Evolutionary conservation across 2,888 invertebrate species (phyloP).

Genomic region (Eristalinus sepulchralis): DNA sequence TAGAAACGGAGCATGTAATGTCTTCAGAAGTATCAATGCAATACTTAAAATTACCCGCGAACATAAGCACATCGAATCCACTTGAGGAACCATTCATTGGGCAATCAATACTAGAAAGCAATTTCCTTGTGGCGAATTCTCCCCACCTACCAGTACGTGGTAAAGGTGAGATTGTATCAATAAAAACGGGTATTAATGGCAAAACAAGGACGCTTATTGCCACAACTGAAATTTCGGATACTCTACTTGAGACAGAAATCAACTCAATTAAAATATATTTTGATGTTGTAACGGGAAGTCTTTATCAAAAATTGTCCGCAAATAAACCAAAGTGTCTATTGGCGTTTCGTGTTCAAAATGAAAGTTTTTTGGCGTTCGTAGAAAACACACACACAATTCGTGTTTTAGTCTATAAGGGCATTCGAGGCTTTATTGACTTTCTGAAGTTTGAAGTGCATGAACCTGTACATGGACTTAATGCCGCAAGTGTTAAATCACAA

Average conservation of each 20-base stretch:
- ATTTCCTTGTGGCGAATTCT: constrained; percentile 75
- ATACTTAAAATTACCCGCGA: background rate
- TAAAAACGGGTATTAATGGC: constrained; percentile 76
- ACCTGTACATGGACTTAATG: background rate
- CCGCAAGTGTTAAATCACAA: constrained; percentile 66
- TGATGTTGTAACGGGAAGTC: constrained; percentile 79
- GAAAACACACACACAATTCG: constrained; percentile 77
- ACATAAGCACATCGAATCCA: constrained; percentile 9
- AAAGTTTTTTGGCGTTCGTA: constrained; percentile 82
- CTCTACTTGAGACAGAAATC: constrained; percentile 59
- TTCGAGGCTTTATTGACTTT: constrained; percentile 79
- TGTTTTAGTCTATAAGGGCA: constrained; percentile 77
- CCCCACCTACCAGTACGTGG: constrained; percentile 75
- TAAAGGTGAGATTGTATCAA: constrained; percentile 77
- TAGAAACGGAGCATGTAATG: background rate
- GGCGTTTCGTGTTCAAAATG: constrained; percentile 79
- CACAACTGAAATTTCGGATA: constrained; percentile 73
- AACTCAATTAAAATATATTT: constrained; percentile 81
- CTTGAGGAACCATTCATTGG: constrained; percentile 66
- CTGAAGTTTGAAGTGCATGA: constrained; percentile 72
- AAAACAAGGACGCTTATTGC: constrained; percentile 77
- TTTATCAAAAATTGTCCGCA: constrained; percentile 82
- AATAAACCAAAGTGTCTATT: constrained; percentile 81
- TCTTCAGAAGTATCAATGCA: background rate
- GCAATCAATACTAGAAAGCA: constrained; percentile 61